Evolutionary conservation across 2,888 invertebrate genomes (phyloP).

Genomic region (Ommatoiulus sabulosus): DNA sequence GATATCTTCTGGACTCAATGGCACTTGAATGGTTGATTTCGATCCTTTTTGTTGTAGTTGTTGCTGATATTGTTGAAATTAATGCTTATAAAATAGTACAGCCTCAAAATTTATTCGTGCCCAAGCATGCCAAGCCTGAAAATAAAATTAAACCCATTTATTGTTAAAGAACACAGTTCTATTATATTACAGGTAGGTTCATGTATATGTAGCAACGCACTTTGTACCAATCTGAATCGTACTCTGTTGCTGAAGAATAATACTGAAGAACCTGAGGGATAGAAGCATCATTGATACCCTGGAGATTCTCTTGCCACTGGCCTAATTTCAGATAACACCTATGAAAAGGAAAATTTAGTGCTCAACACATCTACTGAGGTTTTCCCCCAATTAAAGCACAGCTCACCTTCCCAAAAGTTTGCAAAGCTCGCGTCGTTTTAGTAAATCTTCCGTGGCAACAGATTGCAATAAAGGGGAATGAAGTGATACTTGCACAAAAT

Average conservation of each 20-base stretch:
- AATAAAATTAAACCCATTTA: slow-evolving; percentile 49
- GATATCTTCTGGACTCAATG: slow-evolving; percentile 40
- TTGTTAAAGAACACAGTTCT: slow-evolving; percentile 57
- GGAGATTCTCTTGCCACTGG: slow-evolving; percentile 90
- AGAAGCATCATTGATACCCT: slow-evolving; percentile 83
- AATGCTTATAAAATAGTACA: slow-evolving; percentile 76
- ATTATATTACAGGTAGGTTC: background rate
- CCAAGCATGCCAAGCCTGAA: slow-evolving; percentile 94
- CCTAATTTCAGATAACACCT: slow-evolving; percentile 95
- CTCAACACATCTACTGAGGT: background rate
- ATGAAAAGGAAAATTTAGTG: slow-evolving; percentile 63
- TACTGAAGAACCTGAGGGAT: slow-evolving; percentile 80
- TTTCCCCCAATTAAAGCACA: background rate
- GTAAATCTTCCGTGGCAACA: slow-evolving; percentile 64
- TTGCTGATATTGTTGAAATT: slow-evolving; percentile 56
- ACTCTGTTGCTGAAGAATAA: slow-evolving; percentile 85
- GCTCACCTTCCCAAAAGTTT: slow-evolving; percentile 67
- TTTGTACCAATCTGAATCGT: slow-evolving; percentile 84
- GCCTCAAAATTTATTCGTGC: slow-evolving; percentile 99
- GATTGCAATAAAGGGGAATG: slow-evolving; percentile 66
- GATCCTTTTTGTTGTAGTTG: slow-evolving; percentile 54
- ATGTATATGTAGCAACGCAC: slow-evolving; percentile 60
- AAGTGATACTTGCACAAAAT: slow-evolving; percentile 77
- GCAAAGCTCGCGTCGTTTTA: slow-evolving; percentile 65
- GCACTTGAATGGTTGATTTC: background rate